Evolutionary conservation across 2,888 invertebrate species (phyloP).

Genomic region (Gari tellinella): DNA sequence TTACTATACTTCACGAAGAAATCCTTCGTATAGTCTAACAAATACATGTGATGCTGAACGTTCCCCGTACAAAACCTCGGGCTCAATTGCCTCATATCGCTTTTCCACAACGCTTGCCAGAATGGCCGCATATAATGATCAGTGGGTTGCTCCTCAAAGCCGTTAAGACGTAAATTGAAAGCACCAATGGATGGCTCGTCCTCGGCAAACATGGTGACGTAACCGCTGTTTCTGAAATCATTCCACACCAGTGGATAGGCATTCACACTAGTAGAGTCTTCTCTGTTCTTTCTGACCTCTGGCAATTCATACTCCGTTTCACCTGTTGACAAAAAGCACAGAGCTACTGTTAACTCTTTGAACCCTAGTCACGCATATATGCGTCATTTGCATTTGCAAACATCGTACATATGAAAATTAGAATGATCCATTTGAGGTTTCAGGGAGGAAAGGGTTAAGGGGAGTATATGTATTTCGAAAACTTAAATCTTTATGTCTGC

Average conservation of each 20-base stretch:
- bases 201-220: slow-evolving; percentile 81
- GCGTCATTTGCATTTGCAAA: no score
- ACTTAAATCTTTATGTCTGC: no score
- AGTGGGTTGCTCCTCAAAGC: slow-evolving; percentile 78
- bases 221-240: slow-evolving; percentile 74
- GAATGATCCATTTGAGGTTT: no score
- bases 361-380: no score
- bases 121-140: slow-evolving; percentile 83
- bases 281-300: slow-evolving; percentile 58
- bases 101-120: slow-evolving; percentile 76
- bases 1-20: slow-evolving; percentile 75
- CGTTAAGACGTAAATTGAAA: slow-evolving; percentile 80
- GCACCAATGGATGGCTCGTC: slow-evolving; percentile 78
- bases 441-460: no score
- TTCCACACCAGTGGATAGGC: slow-evolving; percentile 81
- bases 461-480: no score
- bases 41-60: slow-evolving; percentile 74
- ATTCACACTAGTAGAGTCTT: slow-evolving; percentile 70
- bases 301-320: slow-evolving; percentile 73
- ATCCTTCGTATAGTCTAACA: slow-evolving; percentile 77
- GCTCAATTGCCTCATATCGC: slow-evolving; percentile 60
- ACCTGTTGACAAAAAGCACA: slow-evolving; percentile 61
- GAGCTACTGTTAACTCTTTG: no score
- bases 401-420: no score
- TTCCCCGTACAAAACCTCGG: slow-evolving; percentile 74